Base-by-base conservation (phyloP, 1,140 invertebrate species). In the Calosoma granatense region DNA sequence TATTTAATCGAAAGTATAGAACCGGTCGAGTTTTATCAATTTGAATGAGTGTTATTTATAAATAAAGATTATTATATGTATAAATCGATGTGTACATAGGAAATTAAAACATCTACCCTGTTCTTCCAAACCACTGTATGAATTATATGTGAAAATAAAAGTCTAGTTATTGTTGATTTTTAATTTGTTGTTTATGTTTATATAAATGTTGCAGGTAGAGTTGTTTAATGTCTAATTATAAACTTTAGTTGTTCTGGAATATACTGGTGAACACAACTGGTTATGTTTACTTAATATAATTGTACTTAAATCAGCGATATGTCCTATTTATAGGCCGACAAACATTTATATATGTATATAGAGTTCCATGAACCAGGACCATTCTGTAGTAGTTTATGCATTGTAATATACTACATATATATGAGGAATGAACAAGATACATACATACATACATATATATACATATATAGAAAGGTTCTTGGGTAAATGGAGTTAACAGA, bases 221-320 rank as follows among this genome's bases (percentile, higher is more conserved):
- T 17, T 47, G 41, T 36, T n/a, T 36, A n/a, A 9, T 4, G 41
- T 47, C 15, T 47, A 4, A 12, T 12, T 47, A 47, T 12, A 47
- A 12, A n/a, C n/a, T 36, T 36, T 36, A 36, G 6, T 36, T 36
- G 17, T 47, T 47, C 15, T 47, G 9, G 3, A 17, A 47, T 12
- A 47, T 47, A 47, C 17, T 47, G 41, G 6, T 47, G 41, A 47
- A 47, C 41, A 47, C 41, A 47, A 47, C 41, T 47, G 41, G 41
- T 47, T 11, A 47, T 47, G 17, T 47, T 11, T 47, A 47, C 41
- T 47, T 11, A 47, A 4, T 47, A 47, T 47, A 47, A 47, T 47
- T 47, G 41, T 47, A 47, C 41, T 47, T 47, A 47, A 47, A 47
- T 47, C 41, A 47, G 41, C 41, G 41, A 47, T 47, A 47, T 47